Conservation (phyloP, 1,140 invertebrate species). For the Muscidifurax raptorellus region DNA sequence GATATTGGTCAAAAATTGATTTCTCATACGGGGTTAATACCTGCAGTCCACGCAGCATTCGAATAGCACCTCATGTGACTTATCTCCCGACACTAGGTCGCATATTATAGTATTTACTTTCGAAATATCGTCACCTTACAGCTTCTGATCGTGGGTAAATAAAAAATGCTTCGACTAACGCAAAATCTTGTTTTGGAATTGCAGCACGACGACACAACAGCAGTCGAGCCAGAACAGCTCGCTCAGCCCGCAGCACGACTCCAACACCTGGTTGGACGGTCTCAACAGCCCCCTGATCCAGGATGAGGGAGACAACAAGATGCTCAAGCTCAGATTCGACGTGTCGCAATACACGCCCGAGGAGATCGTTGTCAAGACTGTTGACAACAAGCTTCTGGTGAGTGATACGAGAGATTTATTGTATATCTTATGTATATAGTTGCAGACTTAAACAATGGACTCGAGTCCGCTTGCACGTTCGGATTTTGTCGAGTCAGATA, state of each 20-base stretch:
- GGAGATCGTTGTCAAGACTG: conserved; percentile 97
- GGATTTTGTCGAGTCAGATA: too few relatives aligned
- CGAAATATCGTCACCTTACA: not conserved
- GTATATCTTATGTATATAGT: too few relatives aligned
- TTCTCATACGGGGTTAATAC: too few relatives aligned
- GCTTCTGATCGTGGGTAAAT: not conserved
- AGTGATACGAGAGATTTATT: conserved; percentile 69
- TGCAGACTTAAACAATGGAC: not conserved
- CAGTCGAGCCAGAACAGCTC: conserved; percentile 70
- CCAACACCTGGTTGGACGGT: conserved; percentile 83
- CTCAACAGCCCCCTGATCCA: conserved; percentile 94
- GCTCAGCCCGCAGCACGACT: conserved; percentile 74
- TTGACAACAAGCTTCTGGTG: conserved; percentile 96
- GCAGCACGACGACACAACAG: conserved; percentile 73
- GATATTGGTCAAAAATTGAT: too few relatives aligned
- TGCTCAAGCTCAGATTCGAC: conserved; percentile 93
- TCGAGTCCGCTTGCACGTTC: not conserved
- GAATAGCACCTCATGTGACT: conserved; percentile 26
- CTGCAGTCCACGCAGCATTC: not conserved
- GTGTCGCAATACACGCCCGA: conserved; percentile 96
- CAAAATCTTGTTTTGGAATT: conserved; percentile 51
- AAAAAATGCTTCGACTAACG: not conserved
- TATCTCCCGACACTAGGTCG: conserved; percentile 10
- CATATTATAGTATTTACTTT: not conserved
- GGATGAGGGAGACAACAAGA: conserved; percentile 92